Conservation (phyloP, 2,888 invertebrate species). For the Panzeria rudis region DNA sequence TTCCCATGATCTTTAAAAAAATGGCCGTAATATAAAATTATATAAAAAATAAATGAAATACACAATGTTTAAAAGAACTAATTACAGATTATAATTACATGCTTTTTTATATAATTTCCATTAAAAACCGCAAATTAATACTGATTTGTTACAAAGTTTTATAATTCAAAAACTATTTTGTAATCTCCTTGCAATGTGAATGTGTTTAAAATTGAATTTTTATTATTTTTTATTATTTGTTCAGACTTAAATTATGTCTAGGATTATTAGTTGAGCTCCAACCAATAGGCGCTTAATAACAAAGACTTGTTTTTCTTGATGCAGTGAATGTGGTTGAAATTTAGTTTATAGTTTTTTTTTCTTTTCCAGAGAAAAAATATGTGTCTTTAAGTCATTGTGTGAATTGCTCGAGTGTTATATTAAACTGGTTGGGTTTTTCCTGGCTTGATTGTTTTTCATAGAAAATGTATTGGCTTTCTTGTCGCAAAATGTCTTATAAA, state of each 20-base stretch:
- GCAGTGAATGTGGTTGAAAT: constrained; percentile 26
- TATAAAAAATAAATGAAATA: not conserved
- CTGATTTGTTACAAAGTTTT: constrained; percentile 12
- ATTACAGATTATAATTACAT: constrained; percentile 13
- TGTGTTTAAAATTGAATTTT: constrained; percentile 25
- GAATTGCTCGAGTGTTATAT: constrained; percentile 54
- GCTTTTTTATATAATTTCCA: constrained; percentile 15
- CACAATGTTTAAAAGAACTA: constrained; percentile 34
- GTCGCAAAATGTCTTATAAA: constrained; percentile 5
- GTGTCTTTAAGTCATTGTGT: constrained; percentile 68
- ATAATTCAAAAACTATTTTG: constrained; percentile 17
- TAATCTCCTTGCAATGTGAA: constrained; percentile 28
- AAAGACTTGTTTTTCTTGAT: constrained; percentile 56
- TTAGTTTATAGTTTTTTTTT: constrained; percentile 7
- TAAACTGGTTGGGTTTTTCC: constrained; percentile 32
- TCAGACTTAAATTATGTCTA: constrained; percentile 27
- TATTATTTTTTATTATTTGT: constrained; percentile 37
- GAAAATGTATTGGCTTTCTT: constrained; percentile 20
- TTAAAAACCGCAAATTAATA: constrained; percentile 3
- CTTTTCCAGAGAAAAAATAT: constrained; percentile 22
- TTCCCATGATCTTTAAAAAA: constrained; percentile 33
- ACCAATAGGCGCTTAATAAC: constrained; percentile 24
- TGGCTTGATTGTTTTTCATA: constrained; percentile 1
- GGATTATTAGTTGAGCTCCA: constrained; percentile 26
- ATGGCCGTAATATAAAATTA: not conserved